A percentile compares a stretch with the other conserved stretches of the same genome.
Conservation (phyloP, 2,888 invertebrate species). For the Zeuzera pyrina region DNA sequence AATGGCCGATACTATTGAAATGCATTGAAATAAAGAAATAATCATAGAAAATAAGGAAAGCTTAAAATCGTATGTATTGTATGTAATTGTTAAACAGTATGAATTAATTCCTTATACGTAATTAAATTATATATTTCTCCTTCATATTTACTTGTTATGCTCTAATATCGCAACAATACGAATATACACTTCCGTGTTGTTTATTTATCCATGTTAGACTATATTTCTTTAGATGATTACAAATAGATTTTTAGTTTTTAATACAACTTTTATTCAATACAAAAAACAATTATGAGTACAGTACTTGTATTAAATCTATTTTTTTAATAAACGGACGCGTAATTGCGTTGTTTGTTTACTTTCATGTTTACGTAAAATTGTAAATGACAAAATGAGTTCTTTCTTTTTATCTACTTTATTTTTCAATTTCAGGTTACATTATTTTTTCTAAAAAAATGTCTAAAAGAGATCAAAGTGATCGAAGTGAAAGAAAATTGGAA, state of each 20-base stretch:
- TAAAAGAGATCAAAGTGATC: conserved; percentile 62
- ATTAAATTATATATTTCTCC: too few species aligned
- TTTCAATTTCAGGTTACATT: background rate
- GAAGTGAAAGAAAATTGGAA: conserved; percentile 63
- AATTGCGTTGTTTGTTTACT: conserved; percentile 67
- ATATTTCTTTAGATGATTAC: too few species aligned
- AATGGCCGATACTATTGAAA: conserved; percentile 53
- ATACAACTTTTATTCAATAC: too few species aligned
- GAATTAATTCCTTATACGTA: background rate
- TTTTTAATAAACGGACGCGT: too few species aligned
- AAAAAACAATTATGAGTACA: too few species aligned
- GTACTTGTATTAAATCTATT: too few species aligned
- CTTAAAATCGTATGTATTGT: conserved; percentile 29
- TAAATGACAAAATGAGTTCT: background rate
- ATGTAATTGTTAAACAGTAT: conserved; percentile 9
- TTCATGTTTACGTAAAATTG: conserved; percentile 5
- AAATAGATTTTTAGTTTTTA: too few species aligned
- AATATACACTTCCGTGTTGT: too few species aligned
- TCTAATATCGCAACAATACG: too few species aligned
- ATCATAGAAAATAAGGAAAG: conserved; percentile 33
- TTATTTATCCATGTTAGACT: too few species aligned
- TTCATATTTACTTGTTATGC: too few species aligned
- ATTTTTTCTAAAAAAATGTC: conserved; percentile 40
- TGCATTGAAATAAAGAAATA: conserved; percentile 25
- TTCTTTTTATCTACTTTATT: background rate